Conservation (phyloP, 2,113 vertebrate genomes). For the Apistogramma diplotaenia region DNA sequence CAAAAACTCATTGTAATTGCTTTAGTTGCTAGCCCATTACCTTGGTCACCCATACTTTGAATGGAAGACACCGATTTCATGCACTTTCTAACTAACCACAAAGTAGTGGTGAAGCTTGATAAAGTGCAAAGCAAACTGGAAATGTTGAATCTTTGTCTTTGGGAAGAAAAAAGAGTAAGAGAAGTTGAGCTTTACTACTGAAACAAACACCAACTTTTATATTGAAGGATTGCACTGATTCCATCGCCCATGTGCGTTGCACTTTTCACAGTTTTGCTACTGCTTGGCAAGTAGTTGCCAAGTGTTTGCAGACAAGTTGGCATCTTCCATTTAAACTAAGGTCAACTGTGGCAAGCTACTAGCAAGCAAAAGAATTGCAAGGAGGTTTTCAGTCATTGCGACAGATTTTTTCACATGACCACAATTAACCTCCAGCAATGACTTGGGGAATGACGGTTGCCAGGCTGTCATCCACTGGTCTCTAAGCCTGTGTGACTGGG, state of each 20-base stretch:
- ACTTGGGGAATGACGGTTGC: not conserved
- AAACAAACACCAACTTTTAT: not conserved
- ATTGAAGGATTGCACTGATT: not conserved
- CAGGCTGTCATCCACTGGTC: not conserved
- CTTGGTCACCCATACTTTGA: too few species aligned
- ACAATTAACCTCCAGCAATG: not conserved
- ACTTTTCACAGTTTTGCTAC: not conserved
- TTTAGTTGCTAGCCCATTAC: not conserved
- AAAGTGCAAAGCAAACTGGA: too few species aligned
- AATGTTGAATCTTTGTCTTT: too few species aligned
- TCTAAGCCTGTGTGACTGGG: not conserved
- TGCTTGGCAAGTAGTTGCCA: not conserved
- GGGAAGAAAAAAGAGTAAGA: too few species aligned
- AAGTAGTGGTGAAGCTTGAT: too few species aligned
- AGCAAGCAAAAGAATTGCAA: not conserved
- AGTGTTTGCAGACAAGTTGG: not conserved
- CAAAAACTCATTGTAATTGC: not conserved
- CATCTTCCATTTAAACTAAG: not conserved
- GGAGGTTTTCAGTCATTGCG: accelerated
- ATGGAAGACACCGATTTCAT: too few species aligned
- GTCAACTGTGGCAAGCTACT: not conserved
- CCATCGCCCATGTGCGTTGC: not conserved
- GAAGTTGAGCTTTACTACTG: too few species aligned
- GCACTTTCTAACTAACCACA: too few species aligned
- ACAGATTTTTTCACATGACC: not conserved